Evolutionary conservation across 2,797 vertebrate species (phyloP).

Genomic region (Enteromius viviparus): DNA sequence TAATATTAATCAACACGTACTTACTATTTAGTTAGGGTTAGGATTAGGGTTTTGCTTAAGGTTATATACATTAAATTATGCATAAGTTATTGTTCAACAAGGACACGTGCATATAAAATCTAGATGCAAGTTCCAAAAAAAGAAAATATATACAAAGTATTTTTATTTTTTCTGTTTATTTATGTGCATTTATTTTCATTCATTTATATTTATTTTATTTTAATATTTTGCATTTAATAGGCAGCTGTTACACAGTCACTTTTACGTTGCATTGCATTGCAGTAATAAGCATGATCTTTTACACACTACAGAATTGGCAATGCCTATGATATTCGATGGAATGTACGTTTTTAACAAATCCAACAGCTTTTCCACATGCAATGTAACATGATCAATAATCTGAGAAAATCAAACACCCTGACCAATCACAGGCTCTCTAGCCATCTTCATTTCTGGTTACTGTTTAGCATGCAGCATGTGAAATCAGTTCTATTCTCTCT

Average conservation of each 20-base stretch:
- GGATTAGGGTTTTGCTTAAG: no score
- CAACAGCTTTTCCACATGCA: not conserved
- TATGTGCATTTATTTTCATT: no score
- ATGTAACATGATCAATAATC: not conserved
- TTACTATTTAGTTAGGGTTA: not conserved
- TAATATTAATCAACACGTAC: not conserved
- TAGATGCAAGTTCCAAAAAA: not conserved
- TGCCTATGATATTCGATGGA: not conserved
- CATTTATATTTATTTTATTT: no score
- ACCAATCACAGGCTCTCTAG: conserved; percentile 11
- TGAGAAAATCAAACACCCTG: not conserved
- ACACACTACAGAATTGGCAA: no score
- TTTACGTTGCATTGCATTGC: not conserved
- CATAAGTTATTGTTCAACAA: not conserved
- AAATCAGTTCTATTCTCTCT: conserved; percentile 45
- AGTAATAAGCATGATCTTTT: not conserved
- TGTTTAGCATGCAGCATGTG: conserved; percentile 40
- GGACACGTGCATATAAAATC: not conserved
- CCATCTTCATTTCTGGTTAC: not conserved
- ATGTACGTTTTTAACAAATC: not conserved
- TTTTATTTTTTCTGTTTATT: not conserved
- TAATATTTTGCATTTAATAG: no score
- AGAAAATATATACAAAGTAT: not conserved
- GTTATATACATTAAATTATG: no score
- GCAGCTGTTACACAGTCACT: no score